phyloP scores from a whole-genome alignment of 2,113 vertebrate genomes.

The Ceyx cyanopectus region DNA sequence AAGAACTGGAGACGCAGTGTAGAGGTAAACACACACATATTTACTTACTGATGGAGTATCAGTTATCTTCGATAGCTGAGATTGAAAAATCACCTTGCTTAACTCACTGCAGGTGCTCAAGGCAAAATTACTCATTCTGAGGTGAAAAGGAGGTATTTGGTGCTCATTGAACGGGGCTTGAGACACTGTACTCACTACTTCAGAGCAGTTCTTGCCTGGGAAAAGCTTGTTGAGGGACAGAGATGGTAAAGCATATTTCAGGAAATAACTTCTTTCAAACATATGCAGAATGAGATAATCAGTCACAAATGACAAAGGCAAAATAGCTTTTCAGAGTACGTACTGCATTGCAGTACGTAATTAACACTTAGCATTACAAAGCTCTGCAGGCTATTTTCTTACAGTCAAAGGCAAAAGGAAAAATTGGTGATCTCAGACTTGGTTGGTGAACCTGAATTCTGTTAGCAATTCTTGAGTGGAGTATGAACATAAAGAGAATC shows the following conservation, averaged over 20 bases:
- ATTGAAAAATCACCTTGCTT: neutral
- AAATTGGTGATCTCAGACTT: neutral
- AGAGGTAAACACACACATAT: neutral
- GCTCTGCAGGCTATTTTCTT: constrained; percentile 21
- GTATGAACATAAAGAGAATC: neutral
- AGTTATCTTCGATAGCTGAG: neutral
- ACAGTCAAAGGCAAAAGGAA: neutral
- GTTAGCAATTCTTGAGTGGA: neutral
- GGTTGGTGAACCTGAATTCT: constrained; percentile 1
- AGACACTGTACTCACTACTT: neutral
- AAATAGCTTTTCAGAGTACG: constrained; percentile 42
- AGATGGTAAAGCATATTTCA: constrained; percentile 9
- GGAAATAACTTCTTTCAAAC: constrained; percentile 43
- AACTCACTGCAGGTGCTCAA: neutral
- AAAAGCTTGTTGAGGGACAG: neutral
- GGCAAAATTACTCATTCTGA: neutral
- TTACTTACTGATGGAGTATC: neutral
- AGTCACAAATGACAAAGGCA: constrained; percentile 47
- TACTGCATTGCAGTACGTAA: constrained; percentile 38
- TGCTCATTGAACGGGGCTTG: neutral
- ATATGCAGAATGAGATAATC: constrained; percentile 45
- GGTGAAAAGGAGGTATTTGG: fast-evolving
- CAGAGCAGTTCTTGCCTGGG: neutral
- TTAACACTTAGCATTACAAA: constrained; percentile 40
- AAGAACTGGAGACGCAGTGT: neutral